These are phyloP conservation scores for Poeciliopsis retropinna DNA, from an alignment of 2,113 vertebrate species.

Conservation along the genomic window DNA sequence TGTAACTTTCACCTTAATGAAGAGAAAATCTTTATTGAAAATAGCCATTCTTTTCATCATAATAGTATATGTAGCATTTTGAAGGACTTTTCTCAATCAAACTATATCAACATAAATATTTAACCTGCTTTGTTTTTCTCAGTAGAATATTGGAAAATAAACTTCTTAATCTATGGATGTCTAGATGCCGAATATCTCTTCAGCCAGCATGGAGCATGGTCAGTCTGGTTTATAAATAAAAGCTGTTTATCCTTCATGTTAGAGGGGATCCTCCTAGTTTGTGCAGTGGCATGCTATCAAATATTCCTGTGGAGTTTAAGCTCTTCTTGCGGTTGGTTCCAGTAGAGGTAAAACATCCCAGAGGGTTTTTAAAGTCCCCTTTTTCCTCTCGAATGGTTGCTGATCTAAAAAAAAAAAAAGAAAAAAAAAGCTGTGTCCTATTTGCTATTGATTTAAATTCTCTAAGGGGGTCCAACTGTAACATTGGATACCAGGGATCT, in stretches of 20 bases:
- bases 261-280: constrained; percentile 37
- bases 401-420: constrained; percentile 54
- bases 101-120: no score
- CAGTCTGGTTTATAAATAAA: constrained; percentile 27
- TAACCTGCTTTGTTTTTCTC: no score
- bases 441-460: constrained; percentile 72
- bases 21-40: no score
- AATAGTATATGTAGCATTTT: no score
- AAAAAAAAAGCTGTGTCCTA: constrained; percentile 45
- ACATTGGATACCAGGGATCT: constrained; percentile 59
- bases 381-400: constrained; percentile 47
- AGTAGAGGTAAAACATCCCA: constrained; percentile 34
- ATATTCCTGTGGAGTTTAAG: constrained; percentile 62
- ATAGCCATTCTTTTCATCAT: no score
- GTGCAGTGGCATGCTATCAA: constrained; percentile 53
- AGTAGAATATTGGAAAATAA: not conserved
- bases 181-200: constrained; percentile 23
- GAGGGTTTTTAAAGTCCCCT: constrained; percentile 37
- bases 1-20: no score
- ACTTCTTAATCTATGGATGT: constrained; percentile 2
- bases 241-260: constrained; percentile 34
- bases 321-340: constrained; percentile 52
- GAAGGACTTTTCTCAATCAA: no score
- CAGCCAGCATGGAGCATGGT: constrained; percentile 49
- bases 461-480: constrained; percentile 51